These are phyloP conservation scores for Caenorhabditis tropicalis DNA, from an alignment of 1,140 invertebrate genomes.

Conservation along the genomic window DNA sequence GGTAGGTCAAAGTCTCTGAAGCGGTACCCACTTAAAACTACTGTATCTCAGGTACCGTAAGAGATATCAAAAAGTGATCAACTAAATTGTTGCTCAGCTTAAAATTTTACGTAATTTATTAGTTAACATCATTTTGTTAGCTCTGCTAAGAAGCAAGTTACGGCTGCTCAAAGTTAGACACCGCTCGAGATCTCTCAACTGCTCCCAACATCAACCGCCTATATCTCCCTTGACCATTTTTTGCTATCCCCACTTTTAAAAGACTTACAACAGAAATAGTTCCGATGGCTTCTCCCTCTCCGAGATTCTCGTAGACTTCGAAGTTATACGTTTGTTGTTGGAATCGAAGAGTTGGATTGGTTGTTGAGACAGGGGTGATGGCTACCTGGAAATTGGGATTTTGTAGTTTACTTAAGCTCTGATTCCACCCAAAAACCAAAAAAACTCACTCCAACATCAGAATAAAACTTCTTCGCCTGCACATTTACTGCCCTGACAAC, in stretches of 20 bases:
- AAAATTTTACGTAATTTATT: no score
- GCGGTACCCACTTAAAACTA: no score
- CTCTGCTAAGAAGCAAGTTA: no score
- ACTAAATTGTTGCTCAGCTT: no score
- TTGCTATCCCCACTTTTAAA: neutral
- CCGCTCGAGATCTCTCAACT: no score
- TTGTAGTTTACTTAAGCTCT: constrained; percentile 19
- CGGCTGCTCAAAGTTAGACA: no score
- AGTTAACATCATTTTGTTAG: no score
- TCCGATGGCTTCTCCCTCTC: neutral
- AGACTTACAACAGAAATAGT: constrained; percentile 7
- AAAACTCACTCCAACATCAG: constrained; percentile 59
- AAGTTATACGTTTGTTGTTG: constrained; percentile 57
- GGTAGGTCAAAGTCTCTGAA: neutral
- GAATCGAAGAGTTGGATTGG: constrained; percentile 26
- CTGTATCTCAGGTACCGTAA: no score
- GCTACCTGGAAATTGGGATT: constrained; percentile 42
- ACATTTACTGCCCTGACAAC: constrained; percentile 67
- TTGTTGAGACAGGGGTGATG: constrained; percentile 28
- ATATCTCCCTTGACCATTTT: no score
- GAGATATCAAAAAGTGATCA: no score
- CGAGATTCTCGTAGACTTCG: constrained; percentile 56
- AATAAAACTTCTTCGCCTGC: constrained; percentile 63
- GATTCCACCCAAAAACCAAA: no score
- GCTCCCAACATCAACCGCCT: no score